Percentiles rank a stretch among this genome's conserved stretches.
phyloP scores from a whole-genome alignment of 2,888 invertebrate genomes.

The Perithous albicinctus region DNA sequence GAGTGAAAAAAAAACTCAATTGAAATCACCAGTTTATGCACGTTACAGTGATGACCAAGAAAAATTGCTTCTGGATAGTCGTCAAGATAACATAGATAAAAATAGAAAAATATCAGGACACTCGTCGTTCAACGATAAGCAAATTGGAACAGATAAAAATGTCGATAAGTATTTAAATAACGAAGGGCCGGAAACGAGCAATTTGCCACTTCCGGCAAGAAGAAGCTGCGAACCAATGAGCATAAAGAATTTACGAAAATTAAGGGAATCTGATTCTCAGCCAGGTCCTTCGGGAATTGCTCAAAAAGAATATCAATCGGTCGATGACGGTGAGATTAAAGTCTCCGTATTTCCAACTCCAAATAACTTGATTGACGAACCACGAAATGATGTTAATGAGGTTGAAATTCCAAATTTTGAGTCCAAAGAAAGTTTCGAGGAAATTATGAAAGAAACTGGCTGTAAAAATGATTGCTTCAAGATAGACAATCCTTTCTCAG shows the following conservation, averaged over 20 bases:
- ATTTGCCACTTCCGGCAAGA: slow-evolving; percentile 53
- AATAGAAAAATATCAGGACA: not conserved
- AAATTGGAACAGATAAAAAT: not conserved
- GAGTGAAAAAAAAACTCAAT: not conserved
- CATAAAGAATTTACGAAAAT: slow-evolving; percentile 49
- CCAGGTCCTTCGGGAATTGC: slow-evolving; percentile 21
- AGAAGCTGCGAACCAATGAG: slow-evolving; percentile 56
- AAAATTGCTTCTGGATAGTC: not conserved
- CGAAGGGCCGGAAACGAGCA: not conserved
- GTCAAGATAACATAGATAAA: slow-evolving; percentile 1
- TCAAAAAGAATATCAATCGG: not conserved
- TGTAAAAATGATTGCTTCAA: slow-evolving; percentile 47
- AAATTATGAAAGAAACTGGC: not conserved
- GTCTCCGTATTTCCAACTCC: not conserved
- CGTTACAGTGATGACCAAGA: not conserved
- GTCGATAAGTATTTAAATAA: not conserved
- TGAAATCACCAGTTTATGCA: not conserved
- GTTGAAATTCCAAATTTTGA: not conserved
- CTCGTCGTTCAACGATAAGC: slow-evolving; percentile 12
- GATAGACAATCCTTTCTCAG: slow-evolving; percentile 67
- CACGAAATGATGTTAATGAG: not conserved
- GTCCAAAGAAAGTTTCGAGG: slow-evolving; percentile 5
- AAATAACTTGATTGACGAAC: not conserved
- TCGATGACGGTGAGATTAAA: not conserved
- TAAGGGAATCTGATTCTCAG: slow-evolving; percentile 39